Evolutionary conservation across 2,797 vertebrate genomes (phyloP).

Genomic region (Lutjanus campechanus): DNA sequence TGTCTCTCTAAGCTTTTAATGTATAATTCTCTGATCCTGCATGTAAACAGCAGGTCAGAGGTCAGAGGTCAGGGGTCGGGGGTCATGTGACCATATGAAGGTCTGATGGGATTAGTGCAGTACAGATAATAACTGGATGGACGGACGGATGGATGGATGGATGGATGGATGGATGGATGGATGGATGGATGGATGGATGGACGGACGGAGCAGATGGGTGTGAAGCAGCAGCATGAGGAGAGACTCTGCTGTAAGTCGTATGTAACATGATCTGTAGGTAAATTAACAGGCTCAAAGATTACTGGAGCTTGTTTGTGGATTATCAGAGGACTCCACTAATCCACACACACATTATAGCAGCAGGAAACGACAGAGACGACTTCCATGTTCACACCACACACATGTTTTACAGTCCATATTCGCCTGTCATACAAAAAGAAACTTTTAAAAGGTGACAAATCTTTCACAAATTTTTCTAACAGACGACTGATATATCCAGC

Average conservation of each 20-base stretch:
- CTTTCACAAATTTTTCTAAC: too few species aligned
- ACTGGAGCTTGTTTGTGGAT: conserved; percentile 37
- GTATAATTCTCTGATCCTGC: conserved; percentile 17
- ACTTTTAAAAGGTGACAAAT: too few species aligned
- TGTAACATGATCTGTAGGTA: conserved; percentile 25
- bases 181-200: too few species aligned
- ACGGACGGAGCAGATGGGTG: conserved; percentile 10
- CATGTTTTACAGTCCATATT: too few species aligned
- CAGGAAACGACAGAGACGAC: not conserved
- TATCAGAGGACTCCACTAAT: conserved; percentile 35
- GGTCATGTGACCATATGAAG: not conserved
- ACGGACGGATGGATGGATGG: too few species aligned
- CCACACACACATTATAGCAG: conserved; percentile 5
- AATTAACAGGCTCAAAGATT: conserved; percentile 11
- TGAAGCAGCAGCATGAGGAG: conserved; percentile 7
- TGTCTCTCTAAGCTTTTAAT: not conserved
- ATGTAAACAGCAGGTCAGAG: not conserved
- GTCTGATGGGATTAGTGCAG: conserved; percentile 32
- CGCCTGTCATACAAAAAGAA: too few species aligned
- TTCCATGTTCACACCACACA: not conserved
- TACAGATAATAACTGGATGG: not conserved
- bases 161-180: too few species aligned
- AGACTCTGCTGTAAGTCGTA: conserved; percentile 2
- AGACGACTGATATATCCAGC: too few species aligned
- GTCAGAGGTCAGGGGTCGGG: conserved; percentile 2